Evolutionary conservation across 2,113 vertebrate genomes (phyloP), one percentile per base, ranked within the genome.

Genomic region (Ophiodon elongatus): DNA sequence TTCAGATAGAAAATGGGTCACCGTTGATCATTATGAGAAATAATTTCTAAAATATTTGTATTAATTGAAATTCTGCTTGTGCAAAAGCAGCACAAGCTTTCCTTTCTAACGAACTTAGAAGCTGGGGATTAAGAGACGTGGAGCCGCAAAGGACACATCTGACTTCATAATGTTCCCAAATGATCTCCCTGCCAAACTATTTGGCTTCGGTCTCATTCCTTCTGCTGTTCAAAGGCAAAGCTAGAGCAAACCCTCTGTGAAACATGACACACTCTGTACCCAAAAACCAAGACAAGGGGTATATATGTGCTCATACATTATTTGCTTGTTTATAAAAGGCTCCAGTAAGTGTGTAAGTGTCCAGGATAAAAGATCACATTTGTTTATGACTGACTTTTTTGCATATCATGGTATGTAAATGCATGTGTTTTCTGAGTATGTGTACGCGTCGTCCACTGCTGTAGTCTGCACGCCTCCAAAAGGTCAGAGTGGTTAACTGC

Each of bases 401-500:
- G 78, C 76, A 50, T 68, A 76, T 80, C 45, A 77, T 33, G 59
- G 60, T 75, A 87, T 88, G 79, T 78, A 82, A 85, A 88, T 85
- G 86, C 62, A n/a, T 79, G 82, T 33, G 37, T 74, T 84, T 78
- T 65, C 43, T 67, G 72, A 52, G 37, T 68, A 10, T 84, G 86
- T 82, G 81, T 45, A 63, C 17, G 77, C 59, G 69, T 19, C 56
- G 82, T 89, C 86, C 66, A 25, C 80, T 37, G 78, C 88, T 90
- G 88, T 92, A 29, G 90, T 92, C 92, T 89, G 92, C 85, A 91
- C 84, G 92, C 90, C 93, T 93, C 86, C 63, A 14, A 89, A 91
- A 92, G 94, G 94, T 95, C 92, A 92, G 52, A 65, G 92, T 92
- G 96, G 96, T 96, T 95, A 96, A 95, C 95, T 93, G 94, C 91